Percentiles rank a stretch among this genome's conserved stretches.
Evolutionary conservation across 2,888 invertebrate species (phyloP).

Genomic region (Stramonita haemastoma): DNA sequence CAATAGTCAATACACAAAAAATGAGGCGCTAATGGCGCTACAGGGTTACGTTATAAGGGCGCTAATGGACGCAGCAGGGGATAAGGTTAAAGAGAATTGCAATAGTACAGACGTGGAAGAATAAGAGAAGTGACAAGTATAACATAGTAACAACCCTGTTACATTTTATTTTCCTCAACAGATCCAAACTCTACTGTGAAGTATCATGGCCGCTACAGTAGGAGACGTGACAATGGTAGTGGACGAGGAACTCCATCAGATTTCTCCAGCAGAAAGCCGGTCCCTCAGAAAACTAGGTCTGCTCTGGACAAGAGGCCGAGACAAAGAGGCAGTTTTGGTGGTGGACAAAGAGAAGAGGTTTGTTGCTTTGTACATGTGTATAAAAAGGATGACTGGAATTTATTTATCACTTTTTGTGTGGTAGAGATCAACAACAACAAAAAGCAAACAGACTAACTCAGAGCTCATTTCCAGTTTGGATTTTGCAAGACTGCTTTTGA

Average conservation of each 20-base stretch:
- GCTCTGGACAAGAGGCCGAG: conserved; percentile 85
- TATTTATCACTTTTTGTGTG: not conserved
- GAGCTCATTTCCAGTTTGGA: too few relatives aligned
- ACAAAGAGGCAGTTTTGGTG: conserved; percentile 82
- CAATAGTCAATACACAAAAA: too few relatives aligned
- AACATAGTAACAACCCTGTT: too few relatives aligned
- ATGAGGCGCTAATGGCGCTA: too few relatives aligned
- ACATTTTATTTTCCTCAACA: not conserved
- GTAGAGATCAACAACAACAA: too few relatives aligned
- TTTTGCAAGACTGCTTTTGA: too few relatives aligned
- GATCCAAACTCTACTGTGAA: not conserved
- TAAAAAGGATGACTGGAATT: not conserved
- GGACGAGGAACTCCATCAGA: conserved; percentile 60
- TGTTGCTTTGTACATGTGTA: conserved; percentile 38
- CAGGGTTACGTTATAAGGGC: too few relatives aligned
- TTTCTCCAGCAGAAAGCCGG: conserved; percentile 80
- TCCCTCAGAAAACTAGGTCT: conserved; percentile 83
- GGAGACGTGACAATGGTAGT: conserved; percentile 54
- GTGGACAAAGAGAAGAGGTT: conserved; percentile 81
- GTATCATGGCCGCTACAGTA: conserved; percentile 53
- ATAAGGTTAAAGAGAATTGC: too few relatives aligned
- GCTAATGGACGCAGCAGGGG: too few relatives aligned
- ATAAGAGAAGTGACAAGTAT: too few relatives aligned
- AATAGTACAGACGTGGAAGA: too few relatives aligned
- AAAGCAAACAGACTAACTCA: too few relatives aligned